phyloP scores from a whole-genome alignment of 2,113 vertebrate species.

The Rhinopomastus cyanomelas region DNA sequence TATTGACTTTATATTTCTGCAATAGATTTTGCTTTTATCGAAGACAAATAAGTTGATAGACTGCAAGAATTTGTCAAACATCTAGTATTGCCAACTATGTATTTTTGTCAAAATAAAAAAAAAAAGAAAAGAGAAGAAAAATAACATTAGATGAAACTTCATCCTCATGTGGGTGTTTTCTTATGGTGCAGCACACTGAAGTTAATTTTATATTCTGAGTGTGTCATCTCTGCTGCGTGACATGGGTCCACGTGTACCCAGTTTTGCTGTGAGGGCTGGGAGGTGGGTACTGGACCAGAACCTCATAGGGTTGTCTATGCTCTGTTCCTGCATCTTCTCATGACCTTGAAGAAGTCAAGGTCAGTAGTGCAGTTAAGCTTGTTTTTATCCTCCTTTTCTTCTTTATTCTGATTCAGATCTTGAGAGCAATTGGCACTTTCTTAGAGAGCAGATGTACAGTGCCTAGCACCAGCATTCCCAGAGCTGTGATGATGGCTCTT shows the following conservation, averaged over 20 bases:
- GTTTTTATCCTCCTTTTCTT: not conserved
- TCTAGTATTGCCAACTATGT: conserved; percentile 19
- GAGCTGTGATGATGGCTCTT: not conserved
- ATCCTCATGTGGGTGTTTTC: conserved; percentile 52
- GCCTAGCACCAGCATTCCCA: not conserved
- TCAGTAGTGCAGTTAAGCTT: not conserved
- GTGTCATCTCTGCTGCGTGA: conserved; percentile 23
- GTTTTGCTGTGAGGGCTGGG: not conserved
- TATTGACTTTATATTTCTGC: conserved; percentile 9
- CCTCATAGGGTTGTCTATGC: not conserved
- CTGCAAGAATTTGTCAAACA: conserved; percentile 9
- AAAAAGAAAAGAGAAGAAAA: conserved; percentile 31
- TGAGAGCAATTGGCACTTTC: not conserved
- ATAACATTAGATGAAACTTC: conserved; percentile 35
- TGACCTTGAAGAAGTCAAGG: not conserved
- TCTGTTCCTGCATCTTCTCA: not conserved
- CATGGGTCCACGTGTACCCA: not conserved
- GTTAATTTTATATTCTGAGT: conserved; percentile 31
- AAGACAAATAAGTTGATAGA: not conserved
- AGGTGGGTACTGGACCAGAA: not conserved
- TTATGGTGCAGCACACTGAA: conserved; percentile 20
- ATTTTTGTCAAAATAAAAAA: not conserved
- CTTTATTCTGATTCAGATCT: not conserved
- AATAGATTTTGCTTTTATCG: not conserved
- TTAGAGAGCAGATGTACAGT: not conserved